Conservation (phyloP, 2,113 vertebrate genomes). For the Sorex fumeus region DNA sequence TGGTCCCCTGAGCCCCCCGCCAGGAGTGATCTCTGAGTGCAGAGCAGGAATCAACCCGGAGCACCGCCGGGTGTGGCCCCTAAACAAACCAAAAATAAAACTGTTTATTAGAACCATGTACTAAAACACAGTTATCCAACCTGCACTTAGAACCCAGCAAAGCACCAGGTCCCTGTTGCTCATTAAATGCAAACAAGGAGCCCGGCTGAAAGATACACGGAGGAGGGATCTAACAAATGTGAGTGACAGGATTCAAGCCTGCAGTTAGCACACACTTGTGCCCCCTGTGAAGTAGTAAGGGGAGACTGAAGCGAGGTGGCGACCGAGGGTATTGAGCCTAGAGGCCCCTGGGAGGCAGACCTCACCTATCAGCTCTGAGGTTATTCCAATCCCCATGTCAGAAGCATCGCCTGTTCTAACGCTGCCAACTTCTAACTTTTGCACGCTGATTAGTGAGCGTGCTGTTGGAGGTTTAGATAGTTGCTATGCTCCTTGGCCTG, state of each 20-base stretch:
- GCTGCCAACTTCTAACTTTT: constrained; percentile 21
- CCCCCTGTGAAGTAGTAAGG: not conserved
- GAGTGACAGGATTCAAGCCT: constrained; percentile 41
- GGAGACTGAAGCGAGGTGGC: too few relatives aligned
- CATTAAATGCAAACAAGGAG: constrained; percentile 40
- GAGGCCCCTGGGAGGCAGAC: too few relatives aligned
- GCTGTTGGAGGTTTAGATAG: not conserved
- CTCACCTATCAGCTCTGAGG: too few relatives aligned
- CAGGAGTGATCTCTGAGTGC: too few relatives aligned
- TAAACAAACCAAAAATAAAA: too few relatives aligned
- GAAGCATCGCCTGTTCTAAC: not conserved
- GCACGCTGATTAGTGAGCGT: not conserved
- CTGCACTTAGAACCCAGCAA: constrained; percentile 35
- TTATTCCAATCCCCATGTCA: not conserved
- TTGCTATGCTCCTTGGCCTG: not conserved
- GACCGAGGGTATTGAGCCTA: too few relatives aligned
- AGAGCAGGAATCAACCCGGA: too few relatives aligned
- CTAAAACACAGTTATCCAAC: not conserved
- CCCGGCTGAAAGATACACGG: constrained; percentile 23
- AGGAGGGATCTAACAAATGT: constrained; percentile 17
- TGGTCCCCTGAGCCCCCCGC: too few relatives aligned
- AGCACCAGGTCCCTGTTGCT: constrained; percentile 40
- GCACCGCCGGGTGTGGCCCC: too few relatives aligned
- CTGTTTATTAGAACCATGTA: not conserved
- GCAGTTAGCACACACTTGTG: constrained; percentile 4